These are phyloP conservation scores for Micromys minutus DNA, from an alignment of 2,113 vertebrate species.

Conservation along the genomic window DNA sequence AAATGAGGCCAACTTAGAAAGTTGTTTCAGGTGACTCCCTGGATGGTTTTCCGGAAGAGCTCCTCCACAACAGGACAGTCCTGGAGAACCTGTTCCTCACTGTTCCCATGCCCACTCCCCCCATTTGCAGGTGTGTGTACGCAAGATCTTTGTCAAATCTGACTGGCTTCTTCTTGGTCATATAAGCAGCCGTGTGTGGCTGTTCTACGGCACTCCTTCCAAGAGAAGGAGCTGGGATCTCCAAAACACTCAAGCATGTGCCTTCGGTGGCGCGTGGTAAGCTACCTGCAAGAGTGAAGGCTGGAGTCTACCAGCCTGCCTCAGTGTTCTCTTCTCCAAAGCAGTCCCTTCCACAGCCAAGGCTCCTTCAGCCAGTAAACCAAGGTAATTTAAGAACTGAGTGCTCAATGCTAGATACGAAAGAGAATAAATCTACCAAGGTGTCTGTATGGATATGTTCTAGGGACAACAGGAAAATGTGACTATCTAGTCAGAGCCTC, in stretches of 20 bases:
- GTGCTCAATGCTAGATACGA: neutral
- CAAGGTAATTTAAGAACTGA: neutral
- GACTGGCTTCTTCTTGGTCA: neutral
- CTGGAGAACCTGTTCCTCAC: constrained; percentile 40
- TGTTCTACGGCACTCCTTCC: neutral
- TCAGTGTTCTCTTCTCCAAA: neutral
- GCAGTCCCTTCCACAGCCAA: neutral
- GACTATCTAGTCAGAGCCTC: neutral
- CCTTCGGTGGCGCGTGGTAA: too few relatives aligned
- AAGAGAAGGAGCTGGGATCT: neutral
- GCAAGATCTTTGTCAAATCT: constrained; percentile 36
- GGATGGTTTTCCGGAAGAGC: constrained; percentile 29
- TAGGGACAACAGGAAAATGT: constrained; percentile 50
- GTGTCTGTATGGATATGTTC: neutral
- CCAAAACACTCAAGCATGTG: neutral
- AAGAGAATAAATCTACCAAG: neutral
- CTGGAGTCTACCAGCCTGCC: neutral
- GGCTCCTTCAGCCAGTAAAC: neutral
- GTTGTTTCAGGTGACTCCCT: constrained; percentile 49
- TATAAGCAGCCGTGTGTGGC: neutral
- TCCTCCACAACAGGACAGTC: constrained; percentile 42
- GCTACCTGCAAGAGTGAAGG: neutral
- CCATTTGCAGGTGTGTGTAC: neutral
- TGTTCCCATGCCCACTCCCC: neutral
- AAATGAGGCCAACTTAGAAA: constrained; percentile 41